A percentile compares a stretch with the other conserved stretches of the same genome.
phyloP scores from a whole-genome alignment of 2,888 invertebrate genomes.

The Synergus itoensis region DNA sequence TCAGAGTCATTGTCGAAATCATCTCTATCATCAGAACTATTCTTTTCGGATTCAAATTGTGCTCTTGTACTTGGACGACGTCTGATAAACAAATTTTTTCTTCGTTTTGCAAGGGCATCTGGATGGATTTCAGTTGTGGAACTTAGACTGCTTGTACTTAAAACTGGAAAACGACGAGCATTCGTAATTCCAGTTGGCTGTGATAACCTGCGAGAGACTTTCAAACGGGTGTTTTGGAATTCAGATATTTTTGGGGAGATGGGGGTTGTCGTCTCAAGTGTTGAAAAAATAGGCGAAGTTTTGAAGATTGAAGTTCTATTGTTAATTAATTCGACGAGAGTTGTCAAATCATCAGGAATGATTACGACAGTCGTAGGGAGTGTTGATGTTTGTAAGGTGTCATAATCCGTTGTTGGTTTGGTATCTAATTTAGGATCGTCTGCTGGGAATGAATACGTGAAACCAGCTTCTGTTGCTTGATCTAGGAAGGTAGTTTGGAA shows the following conservation, averaged over 20 bases:
- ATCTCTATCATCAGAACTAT: conserved; percentile 31
- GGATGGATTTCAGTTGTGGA: conserved; percentile 45
- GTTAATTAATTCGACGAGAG: not conserved
- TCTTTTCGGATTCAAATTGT: conserved; percentile 1
- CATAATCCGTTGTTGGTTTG: not conserved
- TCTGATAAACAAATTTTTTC: conserved; percentile 65
- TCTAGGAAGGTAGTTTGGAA: conserved; percentile 39
- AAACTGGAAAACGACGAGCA: conserved; percentile 38
- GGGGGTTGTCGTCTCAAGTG: conserved; percentile 34
- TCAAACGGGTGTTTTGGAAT: conserved; percentile 61
- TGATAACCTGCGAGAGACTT: conserved; percentile 61
- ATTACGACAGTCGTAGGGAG: not conserved
- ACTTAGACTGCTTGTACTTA: conserved; percentile 20
- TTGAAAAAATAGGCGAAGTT: not conserved
- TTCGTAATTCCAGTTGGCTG: conserved; percentile 56
- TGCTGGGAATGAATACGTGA: not conserved
- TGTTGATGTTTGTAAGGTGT: conserved; percentile 1
- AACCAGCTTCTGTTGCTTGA: conserved; percentile 33
- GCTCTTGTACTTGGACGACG: conserved; percentile 64
- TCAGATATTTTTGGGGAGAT: conserved; percentile 40
- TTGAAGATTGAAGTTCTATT: conserved; percentile 5
- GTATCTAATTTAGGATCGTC: not conserved
- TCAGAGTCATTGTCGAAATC: conserved; percentile 34
- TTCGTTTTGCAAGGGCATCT: conserved; percentile 58
- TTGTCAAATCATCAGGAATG: not conserved